Evolutionary conservation across 2,113 vertebrate genomes (phyloP).

Genomic region (Campylomormyrus tamandua): DNA sequence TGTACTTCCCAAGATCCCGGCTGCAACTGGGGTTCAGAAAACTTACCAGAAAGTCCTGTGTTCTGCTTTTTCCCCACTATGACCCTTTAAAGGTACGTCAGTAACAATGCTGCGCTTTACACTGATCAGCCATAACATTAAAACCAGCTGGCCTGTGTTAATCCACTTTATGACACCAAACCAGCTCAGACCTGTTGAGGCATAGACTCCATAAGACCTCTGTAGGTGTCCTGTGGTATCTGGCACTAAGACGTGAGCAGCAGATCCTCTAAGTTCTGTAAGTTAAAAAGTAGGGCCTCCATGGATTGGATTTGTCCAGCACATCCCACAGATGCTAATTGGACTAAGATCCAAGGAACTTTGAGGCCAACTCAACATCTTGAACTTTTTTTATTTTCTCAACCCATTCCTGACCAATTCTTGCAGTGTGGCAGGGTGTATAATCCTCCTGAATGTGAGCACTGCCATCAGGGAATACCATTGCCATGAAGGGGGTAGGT

Average conservation of each 20-base stretch:
- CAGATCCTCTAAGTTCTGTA: not conserved
- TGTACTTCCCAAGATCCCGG: not conserved
- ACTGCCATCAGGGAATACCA: not conserved
- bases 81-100: not conserved
- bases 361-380: not conserved
- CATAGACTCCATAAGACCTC: not conserved
- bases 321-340: not conserved
- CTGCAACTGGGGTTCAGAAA: not conserved
- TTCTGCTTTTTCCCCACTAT: not conserved
- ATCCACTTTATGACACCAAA: not conserved
- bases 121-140: not conserved
- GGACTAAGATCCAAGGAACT: not conserved
- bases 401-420: not conserved
- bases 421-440: not conserved
- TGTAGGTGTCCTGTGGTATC: not conserved
- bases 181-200: not conserved
- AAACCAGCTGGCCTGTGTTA: not conserved
- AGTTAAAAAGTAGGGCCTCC: not conserved
- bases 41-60: not conserved
- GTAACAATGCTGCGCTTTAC: not conserved
- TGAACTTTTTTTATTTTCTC: not conserved
- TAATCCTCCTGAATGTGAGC: not conserved
- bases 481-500: not conserved
- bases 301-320: not conserved
- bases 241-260: not conserved